phyloP scores from a whole-genome alignment of 2,797 vertebrate genomes.

The Agapornis canus region DNA sequence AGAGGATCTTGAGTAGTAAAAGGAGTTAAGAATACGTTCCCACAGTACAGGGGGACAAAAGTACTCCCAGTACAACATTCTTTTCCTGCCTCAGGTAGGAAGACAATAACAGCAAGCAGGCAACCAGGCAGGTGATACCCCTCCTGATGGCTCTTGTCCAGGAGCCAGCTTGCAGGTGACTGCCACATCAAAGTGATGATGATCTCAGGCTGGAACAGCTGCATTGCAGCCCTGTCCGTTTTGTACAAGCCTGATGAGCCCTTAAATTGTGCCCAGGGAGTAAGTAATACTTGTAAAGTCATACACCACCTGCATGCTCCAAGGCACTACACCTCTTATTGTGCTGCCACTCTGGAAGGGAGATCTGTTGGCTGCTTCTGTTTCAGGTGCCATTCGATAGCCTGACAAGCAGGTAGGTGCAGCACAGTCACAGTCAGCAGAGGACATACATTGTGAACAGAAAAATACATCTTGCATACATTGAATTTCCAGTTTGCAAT shows the following conservation, averaged over 20 bases:
- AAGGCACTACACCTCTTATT: neutral
- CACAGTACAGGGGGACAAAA: neutral
- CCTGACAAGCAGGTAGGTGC: neutral
- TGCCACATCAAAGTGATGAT: constrained; percentile 62
- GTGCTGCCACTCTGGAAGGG: neutral
- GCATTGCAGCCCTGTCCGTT: constrained; percentile 31
- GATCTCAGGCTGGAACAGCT: constrained; percentile 64
- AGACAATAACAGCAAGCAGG: neutral
- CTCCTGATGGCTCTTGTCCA: constrained; percentile 63
- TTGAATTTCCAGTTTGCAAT: neutral
- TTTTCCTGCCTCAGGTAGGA: neutral
- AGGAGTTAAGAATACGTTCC: neutral
- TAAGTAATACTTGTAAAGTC: constrained; percentile 9
- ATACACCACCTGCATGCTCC: neutral
- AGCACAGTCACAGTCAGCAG: neutral
- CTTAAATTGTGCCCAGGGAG: neutral
- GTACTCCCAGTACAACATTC: neutral
- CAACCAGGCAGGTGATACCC: constrained; percentile 47
- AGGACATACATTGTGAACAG: neutral
- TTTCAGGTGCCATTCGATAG: neutral
- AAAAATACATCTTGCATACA: neutral
- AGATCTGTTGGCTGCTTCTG: neutral
- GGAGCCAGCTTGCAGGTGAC: constrained; percentile 70
- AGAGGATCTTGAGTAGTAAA: neutral
- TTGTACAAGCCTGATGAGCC: neutral